Evolutionary conservation across 2,888 invertebrate genomes (phyloP), one percentile per base, ranked within the genome.

Genomic region (Latheticus oryzae): DNA sequence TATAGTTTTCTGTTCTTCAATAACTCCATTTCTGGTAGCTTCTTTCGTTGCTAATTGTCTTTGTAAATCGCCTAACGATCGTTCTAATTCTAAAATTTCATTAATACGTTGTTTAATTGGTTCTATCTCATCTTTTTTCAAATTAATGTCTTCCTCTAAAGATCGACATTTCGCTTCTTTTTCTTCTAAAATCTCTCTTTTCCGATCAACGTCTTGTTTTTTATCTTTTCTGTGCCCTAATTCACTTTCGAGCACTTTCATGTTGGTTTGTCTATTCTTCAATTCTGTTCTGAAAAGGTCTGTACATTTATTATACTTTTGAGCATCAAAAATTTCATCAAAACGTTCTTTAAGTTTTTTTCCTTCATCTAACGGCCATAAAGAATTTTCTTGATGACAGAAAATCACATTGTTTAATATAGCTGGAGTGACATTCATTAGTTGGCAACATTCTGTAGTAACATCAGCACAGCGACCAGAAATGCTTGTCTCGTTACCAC

Each of bases 331-430:
- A 67, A 99, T 98, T 61, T 93, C 94, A 84, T 99, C 99, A 82
- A 99, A 98, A 66, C 91, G 90, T 64, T 92, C 90, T 75, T 99
- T 99, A 0, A 99, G 84, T 69, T 91, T 90, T 76, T 94, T 93
- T 0, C 91, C 91, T 77, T 97, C 95, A 74, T 95, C 93, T 48
- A 99, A 80, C 0, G 99, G 98, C 96, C 99, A 99, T 73, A 89
- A 89, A 0, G 96, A 90, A 64, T 99, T 96, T 78, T 99, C 99
- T 84, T 99, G 99, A 76, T 99, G 99, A 73, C 99, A 99, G 78
- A 99, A 97, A 67, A 99, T 90, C 0, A 99, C 99, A 76, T 95
- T 92, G 73, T 95, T 95, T 53, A 99, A 81, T 57, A 99, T 93
- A 0, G 98, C 88, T 75, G 93, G 93, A 0, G 97, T 93, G 1